Base-by-base conservation (phyloP, 2,888 invertebrate species). In the Nectonema munidae region DNA sequence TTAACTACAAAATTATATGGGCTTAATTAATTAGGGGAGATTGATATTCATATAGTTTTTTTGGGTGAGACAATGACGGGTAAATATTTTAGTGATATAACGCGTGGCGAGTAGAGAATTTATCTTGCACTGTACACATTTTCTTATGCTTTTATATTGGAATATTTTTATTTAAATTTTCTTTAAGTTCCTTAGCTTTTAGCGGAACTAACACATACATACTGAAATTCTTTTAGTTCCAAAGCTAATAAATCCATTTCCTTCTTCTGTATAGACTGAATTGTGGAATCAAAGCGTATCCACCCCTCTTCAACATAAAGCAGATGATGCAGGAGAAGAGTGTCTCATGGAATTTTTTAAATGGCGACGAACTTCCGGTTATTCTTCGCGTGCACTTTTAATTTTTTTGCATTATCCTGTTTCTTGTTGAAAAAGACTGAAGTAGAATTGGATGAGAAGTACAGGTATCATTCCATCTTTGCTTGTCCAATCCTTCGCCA, bases 401-500 rank as follows among this genome's bases (percentile, higher is more conserved):
- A 38, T 9, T 6, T 3, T 15, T 6, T 6, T 37, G 9, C 4
- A 9, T 13, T 5, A 3, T 16, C 3, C 3, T 35, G 3, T 42
- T 38, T 15, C 16, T 15, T 38, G 29, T 15, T 13, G 39, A 43
- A 47, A 18, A 54, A 77, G 77, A 81, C 89, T 55, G 83, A 86
- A 58, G 73, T 86, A 42, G 79, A 86, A 51, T 64, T 83, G 45
- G 83, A 81, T 28, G 64, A 65, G 40, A 76, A 77, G 45, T 72
- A 71, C 49, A 68, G 75, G 45, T 83, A 77, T 55, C 95, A 95
- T 61, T 89, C 86, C 3, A 74, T 86, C 51, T 95, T 95, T 61
- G 83, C 89, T 16, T 99, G 95, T 55, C 95, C 95, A 5, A 95
- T 95, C 49, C 63, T 95, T 43, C 67, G 86, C 39, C 86, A 86